Base-by-base conservation (phyloP, 2,113 vertebrate species). In the Hyaena hyaena region DNA sequence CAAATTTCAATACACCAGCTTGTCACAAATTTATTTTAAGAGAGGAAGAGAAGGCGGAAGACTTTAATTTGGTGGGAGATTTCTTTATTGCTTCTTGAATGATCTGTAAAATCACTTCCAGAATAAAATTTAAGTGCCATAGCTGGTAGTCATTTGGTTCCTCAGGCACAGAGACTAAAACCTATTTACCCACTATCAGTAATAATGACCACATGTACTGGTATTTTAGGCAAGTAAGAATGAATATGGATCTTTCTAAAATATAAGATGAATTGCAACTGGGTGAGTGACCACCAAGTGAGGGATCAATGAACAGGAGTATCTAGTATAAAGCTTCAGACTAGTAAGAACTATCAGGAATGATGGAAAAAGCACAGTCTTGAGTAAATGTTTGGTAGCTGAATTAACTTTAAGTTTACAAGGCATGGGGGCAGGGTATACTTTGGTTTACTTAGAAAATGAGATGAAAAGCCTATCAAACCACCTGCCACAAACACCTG, bases 61-160 rank as follows among this genome's bases (percentile, higher is more conserved):
- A 93, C 14, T 39, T 48, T 71, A 10, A 92, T 33, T 82, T 97
- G 61, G 24, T 45, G 48, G 74, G 43, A 31, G 58, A 77, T 85
- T 93, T 89, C 45, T 90, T 94, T 74, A 96, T 33, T 69, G 53
- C 14, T 95, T 93, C 92, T 93, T 93, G 45, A 91, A 83, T 82
- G 53, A 77, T 90, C 28, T 87, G 43, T 88, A 93, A 93, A 95
- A 90, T 80, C 63, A 92, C 14, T 76, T 93, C 63, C 48, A 73
- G 16, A 69, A 77, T 50, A 39, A 86, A 92, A 89, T 48, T 43
- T 92, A 33, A 68, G 8, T 0, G 23, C 31, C 33, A 87, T 1
- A 89, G 45, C 33, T 76, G 15, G 43, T 24, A 76, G 58, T 14
- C 31, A 92, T 66, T 71, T 88, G 39, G 50, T 2, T 92, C 65